phyloP scores from a whole-genome alignment of 1,140 invertebrate genomes.

The Metopolophium dirhodum region DNA sequence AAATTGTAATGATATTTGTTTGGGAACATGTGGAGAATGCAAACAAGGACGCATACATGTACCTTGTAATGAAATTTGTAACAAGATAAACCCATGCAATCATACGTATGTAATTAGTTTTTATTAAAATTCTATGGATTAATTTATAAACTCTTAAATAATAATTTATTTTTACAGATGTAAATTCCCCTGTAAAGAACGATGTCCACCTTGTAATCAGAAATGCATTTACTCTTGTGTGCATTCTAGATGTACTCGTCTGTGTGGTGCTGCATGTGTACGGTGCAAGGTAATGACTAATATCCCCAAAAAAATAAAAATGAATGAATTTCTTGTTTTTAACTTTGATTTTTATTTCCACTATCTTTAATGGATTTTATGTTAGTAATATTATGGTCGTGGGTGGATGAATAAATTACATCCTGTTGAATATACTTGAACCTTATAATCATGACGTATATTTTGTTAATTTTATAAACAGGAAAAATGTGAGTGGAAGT shows the following conservation, averaged over 20 bases:
- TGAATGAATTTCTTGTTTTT: not conserved
- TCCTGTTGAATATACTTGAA: no score
- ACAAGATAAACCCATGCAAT: slow-evolving; percentile 65
- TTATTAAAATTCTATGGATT: no score
- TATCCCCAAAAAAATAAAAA: not conserved
- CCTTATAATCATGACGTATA: not conserved
- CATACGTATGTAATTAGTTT: slow-evolving; percentile 63
- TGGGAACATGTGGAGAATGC: slow-evolving; percentile 65
- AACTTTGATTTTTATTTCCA: no score
- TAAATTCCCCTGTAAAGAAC: slow-evolving; percentile 67
- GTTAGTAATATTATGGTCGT: no score
- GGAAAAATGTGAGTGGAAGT: slow-evolving; percentile 64
- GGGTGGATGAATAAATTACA: no score
- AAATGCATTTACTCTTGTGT: slow-evolving; percentile 68
- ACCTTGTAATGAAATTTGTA: slow-evolving; percentile 66
- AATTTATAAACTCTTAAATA: no score
- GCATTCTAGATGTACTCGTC: slow-evolving; percentile 67
- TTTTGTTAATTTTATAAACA: slow-evolving; percentile 59
- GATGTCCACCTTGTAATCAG: slow-evolving; percentile 70
- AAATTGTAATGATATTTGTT: slow-evolving; percentile 64
- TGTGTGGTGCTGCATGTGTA: slow-evolving; percentile 70
- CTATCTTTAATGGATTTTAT: no score
- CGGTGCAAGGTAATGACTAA: slow-evolving; percentile 66
- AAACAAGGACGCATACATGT: slow-evolving; percentile 66
- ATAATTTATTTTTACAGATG: slow-evolving; percentile 66